Conservation (phyloP, 2,888 invertebrate species). For the Ophion costatus region DNA sequence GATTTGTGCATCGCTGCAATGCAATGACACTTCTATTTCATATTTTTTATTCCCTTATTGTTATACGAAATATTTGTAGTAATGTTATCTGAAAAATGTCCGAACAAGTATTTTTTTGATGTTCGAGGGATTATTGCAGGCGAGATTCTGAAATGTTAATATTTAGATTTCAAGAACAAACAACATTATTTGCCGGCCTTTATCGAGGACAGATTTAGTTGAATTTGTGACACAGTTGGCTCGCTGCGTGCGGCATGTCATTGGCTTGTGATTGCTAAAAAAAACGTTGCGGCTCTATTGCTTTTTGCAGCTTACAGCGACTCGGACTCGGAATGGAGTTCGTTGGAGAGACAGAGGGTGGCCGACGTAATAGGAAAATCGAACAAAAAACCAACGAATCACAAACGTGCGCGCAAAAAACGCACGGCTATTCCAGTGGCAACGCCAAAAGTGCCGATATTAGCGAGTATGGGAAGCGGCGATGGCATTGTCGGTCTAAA, state of each 20-base stretch:
- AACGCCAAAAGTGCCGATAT: constrained; percentile 91
- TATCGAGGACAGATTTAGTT: neutral
- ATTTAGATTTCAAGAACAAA: neutral
- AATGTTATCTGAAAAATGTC: no score
- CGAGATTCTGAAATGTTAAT: neutral
- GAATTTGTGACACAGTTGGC: constrained; percentile 1
- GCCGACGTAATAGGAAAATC: constrained; percentile 87
- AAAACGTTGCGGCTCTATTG: constrained; percentile 54
- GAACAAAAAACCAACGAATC: constrained; percentile 88
- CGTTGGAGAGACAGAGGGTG: constrained; percentile 87
- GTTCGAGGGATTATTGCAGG: neutral
- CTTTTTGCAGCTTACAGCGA: constrained; percentile 90
- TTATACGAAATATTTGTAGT: no score
- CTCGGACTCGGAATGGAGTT: constrained; percentile 95
- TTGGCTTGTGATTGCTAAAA: neutral
- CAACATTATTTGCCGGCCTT: neutral
- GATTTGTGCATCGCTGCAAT: no score
- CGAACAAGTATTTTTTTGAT: no score
- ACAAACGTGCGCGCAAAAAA: constrained; percentile 90
- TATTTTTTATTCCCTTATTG: no score
- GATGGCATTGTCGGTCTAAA: constrained; percentile 81
- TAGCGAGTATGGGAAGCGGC: constrained; percentile 84
- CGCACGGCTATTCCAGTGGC: constrained; percentile 93
- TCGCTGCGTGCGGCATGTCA: neutral
- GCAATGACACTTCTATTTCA: no score